Base-by-base conservation (phyloP, 2,888 invertebrate species). In the Adelphocoris suturalis region DNA sequence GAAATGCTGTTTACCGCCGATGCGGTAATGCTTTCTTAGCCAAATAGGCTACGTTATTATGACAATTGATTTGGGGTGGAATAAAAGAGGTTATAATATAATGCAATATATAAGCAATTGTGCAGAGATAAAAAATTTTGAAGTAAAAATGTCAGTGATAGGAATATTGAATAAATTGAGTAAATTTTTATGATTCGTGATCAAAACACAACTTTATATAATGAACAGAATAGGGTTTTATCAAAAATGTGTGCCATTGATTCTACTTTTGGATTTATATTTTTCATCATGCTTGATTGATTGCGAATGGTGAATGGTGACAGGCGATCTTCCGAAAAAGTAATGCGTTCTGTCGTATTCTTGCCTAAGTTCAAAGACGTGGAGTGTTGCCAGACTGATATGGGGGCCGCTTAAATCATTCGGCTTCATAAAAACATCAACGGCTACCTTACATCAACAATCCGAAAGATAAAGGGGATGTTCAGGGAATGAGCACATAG, bases 371-470 rank as follows among this genome's bases (percentile, higher is more conserved):
- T 86, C 75, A 86, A 86, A 86, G 86, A 19, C 68, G 48, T 75
- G 86, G 86, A 86, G 27, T 14, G 48, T 19, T 86, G 86, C 86
- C 86, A 86, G 55, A 27, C 27, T 68, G 68, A 68, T 68, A 68
- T 13, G 11, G n/a, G 16, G 48, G 27, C 61, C 61, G n/a, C 23
- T 86, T 86, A 68, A 75, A 86, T 86, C 86, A 75, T 37, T 48
- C 27, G 75, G 86, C 9, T 86, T 75, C 86, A 86, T 86, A 86
- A 86, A 86, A 48, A 86, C 86, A 86, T 86, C 86, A 86, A 68
- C 86, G 75, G 75, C 75, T 27, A 37, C 75, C 55, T 68, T 57
- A 55, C 85, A 57, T 57, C 57, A 57, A 52, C 57, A 57, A 28
- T 61, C 19, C 85, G 46, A 61, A 57, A 85, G 85, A 85, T 85